Evolutionary conservation across 1,140 invertebrate genomes (phyloP).

Genomic region (Meloidogyne exigua): DNA sequence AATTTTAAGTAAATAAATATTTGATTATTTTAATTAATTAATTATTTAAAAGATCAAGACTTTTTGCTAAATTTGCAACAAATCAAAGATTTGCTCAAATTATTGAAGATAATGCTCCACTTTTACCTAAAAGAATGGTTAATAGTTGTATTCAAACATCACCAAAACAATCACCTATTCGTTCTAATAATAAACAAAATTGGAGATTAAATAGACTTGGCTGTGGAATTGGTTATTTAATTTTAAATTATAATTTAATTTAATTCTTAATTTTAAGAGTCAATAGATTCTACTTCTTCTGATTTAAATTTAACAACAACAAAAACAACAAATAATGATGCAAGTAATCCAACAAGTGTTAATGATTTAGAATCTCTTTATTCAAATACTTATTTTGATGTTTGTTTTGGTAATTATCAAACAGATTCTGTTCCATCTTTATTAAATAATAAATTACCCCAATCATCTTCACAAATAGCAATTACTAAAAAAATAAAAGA

Average conservation of each 20-base stretch:
- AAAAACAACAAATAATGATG: constrained; percentile 16
- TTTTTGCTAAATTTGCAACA: constrained; percentile 36
- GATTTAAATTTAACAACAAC: constrained; percentile 21
- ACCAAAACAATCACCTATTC: constrained; percentile 20
- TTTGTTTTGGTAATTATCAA: constrained; percentile 40
- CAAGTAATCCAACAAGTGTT: constrained; percentile 21
- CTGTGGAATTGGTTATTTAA: constrained; percentile 14
- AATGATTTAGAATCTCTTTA: constrained; percentile 48
- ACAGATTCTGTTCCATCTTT: constrained; percentile 44
- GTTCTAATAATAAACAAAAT: neutral
- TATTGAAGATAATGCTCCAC: constrained; percentile 33
- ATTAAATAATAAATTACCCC: constrained; percentile 5
- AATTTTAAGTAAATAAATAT: constrained; percentile 37
- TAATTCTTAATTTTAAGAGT: constrained; percentile 22
- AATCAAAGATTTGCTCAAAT: constrained; percentile 43
- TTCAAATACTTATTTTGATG: constrained; percentile 43
- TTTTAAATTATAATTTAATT: constrained; percentile 5
- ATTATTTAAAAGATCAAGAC: constrained; percentile 24
- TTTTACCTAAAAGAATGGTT: constrained; percentile 42
- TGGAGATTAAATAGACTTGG: neutral
- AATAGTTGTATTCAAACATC: constrained; percentile 41
- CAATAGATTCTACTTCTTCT: constrained; percentile 44
- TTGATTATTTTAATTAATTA: constrained; percentile 14
- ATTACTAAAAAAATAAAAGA: constrained; percentile 10
- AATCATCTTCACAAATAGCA: constrained; percentile 15